These are phyloP conservation scores for Falcaria lacertinaria DNA, from an alignment of 2,888 invertebrate species.

Conservation along the genomic window DNA sequence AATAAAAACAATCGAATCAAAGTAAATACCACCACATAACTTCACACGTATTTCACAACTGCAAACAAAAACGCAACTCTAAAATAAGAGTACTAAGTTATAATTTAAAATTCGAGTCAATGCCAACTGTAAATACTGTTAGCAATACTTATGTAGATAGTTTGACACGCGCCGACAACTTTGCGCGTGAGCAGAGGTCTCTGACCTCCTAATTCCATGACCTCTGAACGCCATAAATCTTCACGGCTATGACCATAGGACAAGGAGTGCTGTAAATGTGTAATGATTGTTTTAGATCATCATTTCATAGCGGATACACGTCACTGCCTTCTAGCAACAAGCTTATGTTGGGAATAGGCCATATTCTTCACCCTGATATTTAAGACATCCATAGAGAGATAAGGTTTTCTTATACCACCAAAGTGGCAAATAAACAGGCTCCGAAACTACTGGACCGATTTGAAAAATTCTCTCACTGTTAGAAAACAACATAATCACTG, in stretches of 20 bases:
- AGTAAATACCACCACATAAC: slow-evolving; percentile 29
- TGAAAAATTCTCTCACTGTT: too few relatives aligned
- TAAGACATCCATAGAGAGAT: too few relatives aligned
- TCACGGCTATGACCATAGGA: neutral
- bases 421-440: too few relatives aligned
- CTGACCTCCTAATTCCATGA: slow-evolving; percentile 42
- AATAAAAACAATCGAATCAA: slow-evolving; percentile 70
- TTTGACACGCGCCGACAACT: slow-evolving; percentile 55
- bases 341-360: too few relatives aligned
- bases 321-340: too few relatives aligned
- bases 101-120: slow-evolving; percentile 9
- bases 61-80: neutral
- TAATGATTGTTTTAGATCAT: too few relatives aligned
- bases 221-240: slow-evolving; percentile 31
- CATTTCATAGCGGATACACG: too few relatives aligned
- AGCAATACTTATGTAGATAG: slow-evolving; percentile 31
- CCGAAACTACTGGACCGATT: too few relatives aligned
- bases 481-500: too few relatives aligned
- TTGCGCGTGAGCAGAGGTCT: slow-evolving; percentile 31
- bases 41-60: neutral
- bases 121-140: slow-evolving; percentile 18
- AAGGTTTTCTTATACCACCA: too few relatives aligned
- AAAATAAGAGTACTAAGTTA: slow-evolving; percentile 17
- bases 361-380: too few relatives aligned
- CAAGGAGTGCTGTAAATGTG: too few relatives aligned